Evolutionary conservation across 2,888 invertebrate genomes (phyloP), one percentile per base, ranked within the genome.

Genomic region (Pristionchus arcanus): DNA sequence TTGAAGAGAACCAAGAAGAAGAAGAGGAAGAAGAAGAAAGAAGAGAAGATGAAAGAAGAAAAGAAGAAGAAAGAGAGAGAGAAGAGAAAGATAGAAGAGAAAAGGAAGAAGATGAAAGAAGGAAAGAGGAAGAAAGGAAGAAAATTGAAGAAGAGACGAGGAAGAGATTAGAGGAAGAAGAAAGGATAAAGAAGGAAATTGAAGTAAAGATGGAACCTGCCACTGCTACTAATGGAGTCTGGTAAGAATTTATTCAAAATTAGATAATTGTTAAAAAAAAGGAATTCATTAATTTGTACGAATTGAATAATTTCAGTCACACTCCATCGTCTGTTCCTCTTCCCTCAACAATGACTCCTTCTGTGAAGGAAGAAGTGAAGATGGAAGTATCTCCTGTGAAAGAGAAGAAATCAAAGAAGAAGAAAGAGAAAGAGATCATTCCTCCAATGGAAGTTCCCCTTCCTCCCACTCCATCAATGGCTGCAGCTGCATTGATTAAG

Each of bases 141-240:
- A 90, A 55, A 68, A 90, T 68, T 74, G 28, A 81, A 68, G 81
- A 81, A 37, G 49, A 77, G 42, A 42, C 31, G n/a, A 77, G 31
- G 77, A 71, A 66, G 37, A 71, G 66, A 49, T 11, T 66, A 28
- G 66, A 63, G 53, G 66, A n/a, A 74, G 34, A 63, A 83, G 90
- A 34, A 89, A 77, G 71, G 34, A 74, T 31, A 19, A 90, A 90
- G 34, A 91, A 90, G 34, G 90, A 89, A 7, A 90, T 91, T 28
- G 91, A 90, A 90, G 86, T 37, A 87, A 90, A 71, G 90, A 87
- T n/a, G 90, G 85, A 88, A 28, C 19, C 21, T 11, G 2, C 42
- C 2, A 11, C 81, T n/a, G 16, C 25, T n/a, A 49, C 81, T 3
- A 81, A 81, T 81, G 81, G 81, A 81, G 81, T 34, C 13, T 49